These are phyloP conservation scores for Toxotes lorentzi DNA, from an alignment of 2,797 vertebrate species.

Conservation along the genomic window DNA sequence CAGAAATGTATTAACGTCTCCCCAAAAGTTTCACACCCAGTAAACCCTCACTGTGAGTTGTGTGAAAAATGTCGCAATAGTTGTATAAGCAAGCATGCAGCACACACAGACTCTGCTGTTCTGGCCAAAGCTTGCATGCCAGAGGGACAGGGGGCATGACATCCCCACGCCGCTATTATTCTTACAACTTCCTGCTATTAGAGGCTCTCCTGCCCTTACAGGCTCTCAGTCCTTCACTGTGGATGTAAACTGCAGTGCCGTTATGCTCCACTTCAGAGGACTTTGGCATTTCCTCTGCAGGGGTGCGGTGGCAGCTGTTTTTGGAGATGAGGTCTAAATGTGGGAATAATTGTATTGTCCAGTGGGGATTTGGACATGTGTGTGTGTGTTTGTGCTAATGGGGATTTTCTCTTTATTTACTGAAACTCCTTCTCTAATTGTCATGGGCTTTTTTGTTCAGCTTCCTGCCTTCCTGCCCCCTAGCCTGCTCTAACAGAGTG, in stretches of 20 bases:
- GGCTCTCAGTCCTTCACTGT: slow-evolving; percentile 49
- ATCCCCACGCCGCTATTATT: slow-evolving; percentile 73
- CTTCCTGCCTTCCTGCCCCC: slow-evolving; percentile 70
- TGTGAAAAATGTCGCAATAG: slow-evolving; percentile 14
- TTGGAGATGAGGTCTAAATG: slow-evolving; percentile 71
- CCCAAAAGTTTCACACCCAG: background rate
- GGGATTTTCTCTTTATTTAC: slow-evolving; percentile 59
- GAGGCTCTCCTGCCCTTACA: slow-evolving; percentile 67
- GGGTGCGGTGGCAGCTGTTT: slow-evolving; percentile 76
- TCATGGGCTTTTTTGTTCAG: slow-evolving; percentile 54
- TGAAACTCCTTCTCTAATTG: slow-evolving; percentile 64
- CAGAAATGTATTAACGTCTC: background rate
- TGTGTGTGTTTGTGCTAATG: slow-evolving; percentile 15
- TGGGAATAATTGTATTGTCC: slow-evolving; percentile 68
- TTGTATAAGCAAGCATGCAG: slow-evolving; percentile 1
- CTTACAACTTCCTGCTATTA: slow-evolving; percentile 84
- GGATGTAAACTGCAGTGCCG: slow-evolving; percentile 71
- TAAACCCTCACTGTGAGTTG: background rate
- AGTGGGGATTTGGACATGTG: slow-evolving; percentile 44
- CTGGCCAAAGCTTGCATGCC: slow-evolving; percentile 53
- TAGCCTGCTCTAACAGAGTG: slow-evolving; percentile 64
- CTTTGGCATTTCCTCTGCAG: slow-evolving; percentile 83
- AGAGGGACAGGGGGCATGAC: slow-evolving; percentile 61
- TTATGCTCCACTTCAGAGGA: slow-evolving; percentile 79
- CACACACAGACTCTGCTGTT: slow-evolving; percentile 27